Evolutionary conservation across 2,888 invertebrate species (phyloP), one percentile per base, ranked within the genome.

Genomic region (Agonopterix arenella): DNA sequence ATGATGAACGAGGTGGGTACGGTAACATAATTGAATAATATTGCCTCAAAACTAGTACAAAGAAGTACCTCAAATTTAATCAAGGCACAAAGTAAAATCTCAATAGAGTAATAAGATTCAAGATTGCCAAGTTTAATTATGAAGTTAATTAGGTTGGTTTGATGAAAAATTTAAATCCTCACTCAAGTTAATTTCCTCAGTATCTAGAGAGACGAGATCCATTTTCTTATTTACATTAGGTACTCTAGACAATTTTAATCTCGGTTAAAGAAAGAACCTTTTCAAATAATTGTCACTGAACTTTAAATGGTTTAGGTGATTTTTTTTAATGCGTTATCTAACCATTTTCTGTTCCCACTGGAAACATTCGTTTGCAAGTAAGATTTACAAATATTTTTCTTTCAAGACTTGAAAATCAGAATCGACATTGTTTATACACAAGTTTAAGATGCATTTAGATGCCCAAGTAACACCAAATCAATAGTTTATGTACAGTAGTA

Each of bases 151-250:
- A 84, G 76, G 70, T 79, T 71, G 77, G 82, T 82, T 76, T 77
- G 80, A 84, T 84, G 83, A 86, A 84, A 84, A 84, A 80, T 84
- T 84, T 80, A 76, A 82, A 82, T 80, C 80, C 69, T 72, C 71
- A 75, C 76, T 81, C 74, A 76, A 82, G 84, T 78, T 81, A 81
- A 84, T 82, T 84, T 82, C 73, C 79, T 76, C 68, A 59, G 75
- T 66, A 79, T 68, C 72, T 66, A 7, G 28, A 28, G 28, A 28
- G 28, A 28, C 54, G 62, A 69, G 70, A 76, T 70, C 66, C 73
- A 74, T 78, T 83, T 80, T 78, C 76, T 77, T 68, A 70, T 77
- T 76, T 76, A 73, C 73, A 72, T 47, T 48, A 41, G 48, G 73
- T 66, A 65, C 71, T 60, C 52, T 57, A 70, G 65, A 73, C 65